phyloP scores from a whole-genome alignment of 2,888 invertebrate species.

The Sturmia bella region DNA sequence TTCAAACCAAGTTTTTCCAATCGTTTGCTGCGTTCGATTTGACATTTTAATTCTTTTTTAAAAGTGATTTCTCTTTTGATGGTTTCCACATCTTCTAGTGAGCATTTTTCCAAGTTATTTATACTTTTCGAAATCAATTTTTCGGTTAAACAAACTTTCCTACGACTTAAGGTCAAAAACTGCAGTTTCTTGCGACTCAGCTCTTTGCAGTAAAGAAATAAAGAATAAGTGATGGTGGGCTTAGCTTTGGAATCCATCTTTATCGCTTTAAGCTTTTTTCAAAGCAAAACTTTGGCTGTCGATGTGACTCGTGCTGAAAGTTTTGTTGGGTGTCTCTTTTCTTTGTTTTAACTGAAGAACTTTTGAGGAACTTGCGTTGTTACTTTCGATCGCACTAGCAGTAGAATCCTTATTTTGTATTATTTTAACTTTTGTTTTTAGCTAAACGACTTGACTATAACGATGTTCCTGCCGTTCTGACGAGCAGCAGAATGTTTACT shows the following conservation, averaged over 20 bases:
- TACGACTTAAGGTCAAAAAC: constrained; percentile 71
- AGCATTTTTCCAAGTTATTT: constrained; percentile 72
- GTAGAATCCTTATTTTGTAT: too few relatives aligned
- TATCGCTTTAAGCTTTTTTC: not conserved
- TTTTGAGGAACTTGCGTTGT: too few relatives aligned
- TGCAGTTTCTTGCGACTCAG: constrained; percentile 73
- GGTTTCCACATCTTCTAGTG: constrained; percentile 74
- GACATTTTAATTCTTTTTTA: constrained; percentile 72
- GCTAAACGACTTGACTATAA: too few relatives aligned
- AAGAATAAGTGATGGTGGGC: constrained; percentile 72
- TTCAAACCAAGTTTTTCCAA: constrained; percentile 13
- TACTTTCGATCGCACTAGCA: too few relatives aligned
- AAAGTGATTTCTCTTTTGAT: constrained; percentile 75
- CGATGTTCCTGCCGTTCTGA: too few relatives aligned
- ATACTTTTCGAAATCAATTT: constrained; percentile 74
- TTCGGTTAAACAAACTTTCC: constrained; percentile 75
- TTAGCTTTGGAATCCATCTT: not conserved
- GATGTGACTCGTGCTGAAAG: too few relatives aligned
- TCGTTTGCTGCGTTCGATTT: constrained; percentile 25
- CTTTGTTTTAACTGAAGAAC: too few relatives aligned
- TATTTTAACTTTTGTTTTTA: too few relatives aligned
- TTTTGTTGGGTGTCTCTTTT: too few relatives aligned
- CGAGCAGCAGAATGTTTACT: too few relatives aligned
- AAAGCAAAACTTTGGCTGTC: too few relatives aligned
- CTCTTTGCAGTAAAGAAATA: constrained; percentile 76